Evolutionary conservation across 2,888 invertebrate genomes (phyloP), one percentile per base, ranked within the genome.

Genomic region (Noctua janthina): DNA sequence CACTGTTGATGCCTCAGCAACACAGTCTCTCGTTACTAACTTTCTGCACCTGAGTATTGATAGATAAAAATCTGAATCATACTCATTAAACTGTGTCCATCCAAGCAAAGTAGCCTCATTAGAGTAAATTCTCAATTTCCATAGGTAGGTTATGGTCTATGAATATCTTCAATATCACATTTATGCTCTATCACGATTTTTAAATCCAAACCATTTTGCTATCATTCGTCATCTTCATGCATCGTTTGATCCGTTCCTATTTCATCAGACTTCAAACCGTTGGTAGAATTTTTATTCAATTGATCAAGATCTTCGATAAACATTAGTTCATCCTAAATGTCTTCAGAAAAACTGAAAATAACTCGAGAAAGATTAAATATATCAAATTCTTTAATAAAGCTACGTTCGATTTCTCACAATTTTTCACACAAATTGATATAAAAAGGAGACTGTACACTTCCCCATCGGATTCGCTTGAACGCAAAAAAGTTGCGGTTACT

Each of bases 401-500:
- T 70, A 67, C 64, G 67, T 68, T 62, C 17, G 5, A 23, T 20
- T 86, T 77, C 83, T 74, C 67, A 79, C 69, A 73, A 79, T 72
- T 69, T n/a, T 49, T 51, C 29, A 56, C 70, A 77, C 46, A 85
- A 82, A 69, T 79, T 82, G 74, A 17, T 54, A 69, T 70, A 83
- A 83, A 86, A 83, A 86, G 35, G 46, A 3, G 15, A 64, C 64
- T 59, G 79, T 39, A 70, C 69, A 80, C 79, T 85, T 85, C 86
- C 80, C 86, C 67, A 68, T 83, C 73, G 75, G 81, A 77, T 87
- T 85, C 78, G 76, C 76, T 79, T 81, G 84, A 86, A 84, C 56
- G 84, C 84, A 90, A 90, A 89, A 85, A 86, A 78, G 73, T 83
- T 87, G 90, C 90, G 90, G 90, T 90, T 87, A 76, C 66, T 86